phyloP scores from a whole-genome alignment of 2,113 vertebrate species.

The Oophaga pumilio region DNA sequence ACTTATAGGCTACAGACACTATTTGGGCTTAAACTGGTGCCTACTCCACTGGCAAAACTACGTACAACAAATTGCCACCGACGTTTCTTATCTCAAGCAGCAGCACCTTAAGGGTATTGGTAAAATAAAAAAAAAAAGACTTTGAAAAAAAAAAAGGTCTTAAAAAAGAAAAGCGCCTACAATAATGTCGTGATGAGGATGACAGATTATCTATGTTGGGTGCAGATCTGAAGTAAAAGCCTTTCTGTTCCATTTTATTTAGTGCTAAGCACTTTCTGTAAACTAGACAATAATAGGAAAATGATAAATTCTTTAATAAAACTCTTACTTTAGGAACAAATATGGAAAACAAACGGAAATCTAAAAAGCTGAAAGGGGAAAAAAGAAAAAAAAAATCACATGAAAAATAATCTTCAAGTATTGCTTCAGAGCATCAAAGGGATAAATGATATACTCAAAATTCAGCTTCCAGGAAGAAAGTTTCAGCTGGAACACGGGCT shows the following conservation, averaged over 20 bases:
- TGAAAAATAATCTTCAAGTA: conserved; percentile 44
- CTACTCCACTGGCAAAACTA: no score
- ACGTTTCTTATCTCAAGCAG: not conserved
- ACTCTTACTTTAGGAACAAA: conserved; percentile 32
- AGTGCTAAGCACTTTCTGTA: conserved; percentile 24
- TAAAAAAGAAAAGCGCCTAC: not conserved
- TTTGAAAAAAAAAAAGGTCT: not conserved
- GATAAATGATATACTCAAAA: conserved; percentile 48
- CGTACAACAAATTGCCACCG: no score
- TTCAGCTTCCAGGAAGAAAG: conserved; percentile 45
- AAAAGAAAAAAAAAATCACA: not conserved
- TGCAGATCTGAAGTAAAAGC: conserved; percentile 24
- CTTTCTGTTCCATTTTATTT: conserved; percentile 42
- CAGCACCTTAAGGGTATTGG: not conserved
- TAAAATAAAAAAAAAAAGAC: not conserved
- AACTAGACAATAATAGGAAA: conserved; percentile 46
- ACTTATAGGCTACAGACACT: no score
- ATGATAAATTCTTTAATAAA: conserved; percentile 54
- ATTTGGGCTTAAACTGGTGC: no score
- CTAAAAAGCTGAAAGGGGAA: conserved; percentile 33
- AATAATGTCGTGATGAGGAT: not conserved
- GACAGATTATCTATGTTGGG: not conserved
- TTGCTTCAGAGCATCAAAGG: conserved; percentile 39
- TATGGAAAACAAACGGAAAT: conserved; percentile 40
- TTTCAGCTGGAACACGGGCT: conserved; percentile 30